These are phyloP conservation scores for Cebidichthys violaceus DNA, from an alignment of 2,113 vertebrate species.

Conservation along the genomic window DNA sequence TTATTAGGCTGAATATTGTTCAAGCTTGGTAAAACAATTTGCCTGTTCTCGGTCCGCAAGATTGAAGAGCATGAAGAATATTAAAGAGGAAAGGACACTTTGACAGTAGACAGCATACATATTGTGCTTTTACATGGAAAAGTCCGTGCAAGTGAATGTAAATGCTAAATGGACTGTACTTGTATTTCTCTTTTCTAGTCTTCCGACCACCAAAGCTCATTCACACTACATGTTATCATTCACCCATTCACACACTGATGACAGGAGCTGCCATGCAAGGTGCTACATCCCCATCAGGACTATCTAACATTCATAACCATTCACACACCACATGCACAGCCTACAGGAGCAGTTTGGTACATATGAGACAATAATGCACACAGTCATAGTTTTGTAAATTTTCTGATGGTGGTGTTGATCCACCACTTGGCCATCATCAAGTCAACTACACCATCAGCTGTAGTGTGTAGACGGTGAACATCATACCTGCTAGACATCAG, in stretches of 20 bases:
- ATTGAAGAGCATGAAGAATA: conserved; percentile 11
- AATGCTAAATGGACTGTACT: too few species aligned
- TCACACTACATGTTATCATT: not conserved
- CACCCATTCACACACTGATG: not conserved
- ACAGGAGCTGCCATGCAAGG: not conserved
- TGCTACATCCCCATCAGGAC: not conserved
- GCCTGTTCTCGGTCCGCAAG: conserved; percentile 8
- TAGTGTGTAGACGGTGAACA: not conserved
- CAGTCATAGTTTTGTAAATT: not conserved
- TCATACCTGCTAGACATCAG: not conserved
- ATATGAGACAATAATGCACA: not conserved
- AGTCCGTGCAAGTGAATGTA: not conserved
- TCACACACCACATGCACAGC: too few species aligned
- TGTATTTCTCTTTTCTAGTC: too few species aligned
- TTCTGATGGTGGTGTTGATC: not conserved
- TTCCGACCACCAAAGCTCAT: too few species aligned
- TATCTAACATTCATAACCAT: not conserved
- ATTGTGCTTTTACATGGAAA: not conserved
- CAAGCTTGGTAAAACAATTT: conserved; percentile 41
- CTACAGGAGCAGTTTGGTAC: too few species aligned
- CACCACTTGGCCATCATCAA: not conserved
- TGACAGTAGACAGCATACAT: not conserved
- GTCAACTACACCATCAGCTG: too few species aligned
- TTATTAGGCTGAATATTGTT: conserved; percentile 50
- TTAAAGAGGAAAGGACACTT: not conserved